Evolutionary conservation across 2,888 invertebrate genomes (phyloP), one percentile per base, ranked within the genome.

Genomic region (Xestia c-nigrum): DNA sequence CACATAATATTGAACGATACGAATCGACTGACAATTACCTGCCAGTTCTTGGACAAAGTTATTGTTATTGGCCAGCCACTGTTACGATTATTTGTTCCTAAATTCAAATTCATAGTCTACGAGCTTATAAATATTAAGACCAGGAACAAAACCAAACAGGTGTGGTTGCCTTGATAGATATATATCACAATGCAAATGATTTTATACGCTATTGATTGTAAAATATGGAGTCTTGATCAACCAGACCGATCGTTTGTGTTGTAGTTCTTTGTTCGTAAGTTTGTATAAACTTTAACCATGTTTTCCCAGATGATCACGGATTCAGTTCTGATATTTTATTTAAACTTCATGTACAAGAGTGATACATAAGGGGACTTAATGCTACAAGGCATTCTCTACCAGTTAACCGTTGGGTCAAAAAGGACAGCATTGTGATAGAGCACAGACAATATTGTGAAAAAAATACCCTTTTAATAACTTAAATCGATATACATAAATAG

Each of bases 191-290:
- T 75, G 55, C 73, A 76, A 80, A 80, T 80, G 67, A 79, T 88
- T 83, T 74, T 75, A 76, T 82, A 72, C 43, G 69, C 65, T 57
- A 46, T 70, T 87, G 87, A 88, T 87, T 87, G 87, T 87, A 85
- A 87, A 85, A 87, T 87, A 87, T 76, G 80, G 79, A 24, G n/a
- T 61, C 76, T 83, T 87, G 88, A 83, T 87, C 67, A 80, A 76
- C 72, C 16, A 47, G 43, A 46, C 38, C 52, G 52, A 55, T 24
- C 52, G 40, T 76, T 69, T 65, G 12, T 55, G 40, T 57, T 63
- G 47, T 43, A 65, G 72, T 66, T 24, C 7, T 21, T 43, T n/a
- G n/a, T 0, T 55, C n/a, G 55, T 55, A 55, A n/a, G n/a, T 55
- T 55, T 55, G 55, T 55, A n/a, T 55, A 55, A 52, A 10, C 52